These are phyloP conservation scores for Prochilodus magdalenae DNA, from an alignment of 2,113 vertebrate genomes.

Conservation along the genomic window DNA sequence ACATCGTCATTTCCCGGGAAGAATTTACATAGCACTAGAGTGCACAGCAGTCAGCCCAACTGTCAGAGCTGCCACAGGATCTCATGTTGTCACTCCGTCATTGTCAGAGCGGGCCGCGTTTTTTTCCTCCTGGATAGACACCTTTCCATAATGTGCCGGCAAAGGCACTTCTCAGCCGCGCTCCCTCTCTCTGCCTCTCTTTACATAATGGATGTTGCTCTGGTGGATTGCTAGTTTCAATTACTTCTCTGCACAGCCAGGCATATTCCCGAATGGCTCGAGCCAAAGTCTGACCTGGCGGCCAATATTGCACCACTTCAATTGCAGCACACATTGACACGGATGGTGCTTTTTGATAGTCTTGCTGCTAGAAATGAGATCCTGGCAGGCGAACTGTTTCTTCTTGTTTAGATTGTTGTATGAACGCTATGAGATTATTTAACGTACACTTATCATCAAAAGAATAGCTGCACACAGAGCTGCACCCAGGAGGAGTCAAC, in stretches of 20 bases:
- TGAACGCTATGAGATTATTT: too few relatives aligned
- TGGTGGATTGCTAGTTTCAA: conserved; percentile 55
- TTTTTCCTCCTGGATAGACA: conserved; percentile 51
- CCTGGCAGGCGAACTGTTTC: too few relatives aligned
- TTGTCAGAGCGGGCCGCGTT: conserved; percentile 47
- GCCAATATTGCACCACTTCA: conserved; percentile 33
- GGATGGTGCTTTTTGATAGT: neutral
- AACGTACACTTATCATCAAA: too few relatives aligned
- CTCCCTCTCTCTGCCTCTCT: conserved; percentile 51
- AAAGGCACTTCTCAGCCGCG: conserved; percentile 36
- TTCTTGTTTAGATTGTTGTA: too few relatives aligned
- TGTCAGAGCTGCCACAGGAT: conserved; percentile 53
- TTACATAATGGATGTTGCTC: conserved; percentile 58
- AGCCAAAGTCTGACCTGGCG: conserved; percentile 47
- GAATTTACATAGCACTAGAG: conserved; percentile 50
- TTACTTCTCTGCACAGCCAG: conserved; percentile 47
- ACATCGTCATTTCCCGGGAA: conserved; percentile 47
- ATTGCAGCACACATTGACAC: conserved; percentile 25
- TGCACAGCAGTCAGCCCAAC: conserved; percentile 53
- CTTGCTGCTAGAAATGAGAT: too few relatives aligned
- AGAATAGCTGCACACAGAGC: too few relatives aligned
- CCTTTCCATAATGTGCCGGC: conserved; percentile 54
- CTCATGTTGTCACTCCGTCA: conserved; percentile 61
- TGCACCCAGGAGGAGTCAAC: too few relatives aligned
- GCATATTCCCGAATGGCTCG: conserved; percentile 41